Conservation (phyloP, 2,797 vertebrate species). For the Ficedula albicollis region DNA sequence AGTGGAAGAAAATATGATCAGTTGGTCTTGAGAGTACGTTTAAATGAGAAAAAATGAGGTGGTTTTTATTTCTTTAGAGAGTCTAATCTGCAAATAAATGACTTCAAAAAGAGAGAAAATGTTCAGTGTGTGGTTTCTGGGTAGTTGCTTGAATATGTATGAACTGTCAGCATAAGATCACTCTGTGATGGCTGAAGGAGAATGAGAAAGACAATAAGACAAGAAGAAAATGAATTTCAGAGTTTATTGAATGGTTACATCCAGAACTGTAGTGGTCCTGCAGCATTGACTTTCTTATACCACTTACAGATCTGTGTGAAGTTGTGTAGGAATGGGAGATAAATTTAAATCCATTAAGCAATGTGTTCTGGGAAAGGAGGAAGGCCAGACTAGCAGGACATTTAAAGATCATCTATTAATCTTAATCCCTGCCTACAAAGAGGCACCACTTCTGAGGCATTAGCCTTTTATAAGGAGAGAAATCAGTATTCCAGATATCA, state of each 20-base stretch:
- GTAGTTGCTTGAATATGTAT: background rate
- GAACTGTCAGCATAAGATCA: background rate
- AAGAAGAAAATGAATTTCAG: background rate
- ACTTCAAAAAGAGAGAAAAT: background rate
- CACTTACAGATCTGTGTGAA: background rate
- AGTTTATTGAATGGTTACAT: background rate
- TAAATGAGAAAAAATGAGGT: conserved; percentile 19
- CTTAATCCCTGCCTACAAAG: background rate
- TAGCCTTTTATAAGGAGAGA: background rate
- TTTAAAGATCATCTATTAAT: background rate
- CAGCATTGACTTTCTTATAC: background rate
- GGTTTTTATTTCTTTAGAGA: conserved; percentile 2
- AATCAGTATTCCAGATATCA: background rate
- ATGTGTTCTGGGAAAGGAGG: background rate
- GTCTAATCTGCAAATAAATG: conserved; percentile 32
- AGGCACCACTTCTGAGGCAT: background rate
- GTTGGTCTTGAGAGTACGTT: background rate
- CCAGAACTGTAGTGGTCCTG: background rate
- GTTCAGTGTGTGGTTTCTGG: background rate
- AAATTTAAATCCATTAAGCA: background rate
- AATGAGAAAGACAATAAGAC: background rate
- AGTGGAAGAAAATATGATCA: conserved; percentile 30
- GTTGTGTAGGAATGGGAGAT: background rate
- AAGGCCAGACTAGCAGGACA: background rate
- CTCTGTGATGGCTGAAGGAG: background rate